Conservation (phyloP, 2,797 vertebrate genomes). For the Cyprinodon diabolis region DNA sequence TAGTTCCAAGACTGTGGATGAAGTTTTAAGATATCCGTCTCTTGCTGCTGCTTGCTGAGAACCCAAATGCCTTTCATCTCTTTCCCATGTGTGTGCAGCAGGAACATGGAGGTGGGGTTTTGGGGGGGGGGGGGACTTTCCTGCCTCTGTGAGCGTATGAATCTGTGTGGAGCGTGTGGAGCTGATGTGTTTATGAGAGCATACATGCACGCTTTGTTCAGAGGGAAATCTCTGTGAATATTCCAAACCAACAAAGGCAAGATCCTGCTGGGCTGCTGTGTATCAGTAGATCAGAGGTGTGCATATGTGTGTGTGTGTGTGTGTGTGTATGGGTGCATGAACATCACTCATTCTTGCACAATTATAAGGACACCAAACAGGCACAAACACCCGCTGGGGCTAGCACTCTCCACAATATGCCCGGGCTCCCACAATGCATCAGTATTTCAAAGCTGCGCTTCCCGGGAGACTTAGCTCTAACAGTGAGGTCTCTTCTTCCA, state of each 20-base stretch:
- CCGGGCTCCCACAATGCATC: constrained; percentile 71
- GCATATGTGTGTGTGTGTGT: constrained; percentile 28
- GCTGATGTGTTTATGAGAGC: constrained; percentile 42
- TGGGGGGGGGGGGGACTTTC: constrained; percentile 26
- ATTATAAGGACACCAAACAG: constrained; percentile 62
- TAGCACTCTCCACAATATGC: constrained; percentile 64
- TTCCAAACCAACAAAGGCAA: constrained; percentile 64
- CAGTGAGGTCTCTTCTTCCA: constrained; percentile 71
- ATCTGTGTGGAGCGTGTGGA: constrained; percentile 38
- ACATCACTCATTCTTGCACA: constrained; percentile 39
- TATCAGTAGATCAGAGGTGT: constrained; percentile 70
- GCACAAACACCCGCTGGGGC: constrained; percentile 62
- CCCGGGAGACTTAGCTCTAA: constrained; percentile 71
- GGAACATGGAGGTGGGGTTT: constrained; percentile 30
- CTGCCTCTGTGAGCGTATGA: constrained; percentile 55
- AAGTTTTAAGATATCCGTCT: constrained; percentile 65
- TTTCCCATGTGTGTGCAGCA: constrained; percentile 64
- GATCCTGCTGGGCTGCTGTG: constrained; percentile 70
- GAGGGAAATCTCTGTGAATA: constrained; percentile 63
- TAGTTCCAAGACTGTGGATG: constrained; percentile 51
- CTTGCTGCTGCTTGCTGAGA: constrained; percentile 52
- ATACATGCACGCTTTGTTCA: constrained; percentile 41
- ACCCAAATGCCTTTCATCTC: constrained; percentile 72
- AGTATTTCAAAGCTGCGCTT: constrained; percentile 72
- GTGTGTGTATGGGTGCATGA: constrained; percentile 24